Percentiles rank a stretch among this genome's conserved stretches.
Conservation (phyloP, 2,113 vertebrate species). For the Morphnarchus princeps region DNA sequence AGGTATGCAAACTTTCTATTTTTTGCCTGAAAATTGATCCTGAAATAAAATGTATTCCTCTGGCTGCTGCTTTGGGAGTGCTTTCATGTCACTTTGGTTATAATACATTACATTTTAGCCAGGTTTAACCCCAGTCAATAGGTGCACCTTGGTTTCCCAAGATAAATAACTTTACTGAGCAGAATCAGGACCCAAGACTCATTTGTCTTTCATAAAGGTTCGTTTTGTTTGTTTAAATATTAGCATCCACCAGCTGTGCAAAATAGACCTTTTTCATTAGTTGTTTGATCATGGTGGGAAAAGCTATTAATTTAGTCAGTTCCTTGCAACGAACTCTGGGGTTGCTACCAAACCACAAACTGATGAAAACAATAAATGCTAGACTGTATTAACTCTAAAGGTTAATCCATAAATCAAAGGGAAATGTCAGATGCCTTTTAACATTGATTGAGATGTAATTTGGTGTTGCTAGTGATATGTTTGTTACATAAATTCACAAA, state of each 20-base stretch:
- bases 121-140: neutral
- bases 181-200: neutral
- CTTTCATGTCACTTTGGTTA: neutral
- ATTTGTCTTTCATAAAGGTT: constrained; percentile 19
- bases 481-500: constrained; percentile 52
- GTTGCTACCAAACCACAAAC: constrained; percentile 51
- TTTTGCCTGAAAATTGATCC: neutral
- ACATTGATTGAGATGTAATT: constrained; percentile 74
- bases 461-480: constrained; percentile 41
- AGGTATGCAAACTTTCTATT: neutral
- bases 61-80: neutral
- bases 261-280: constrained; percentile 55
- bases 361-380: constrained; percentile 62
- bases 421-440: constrained; percentile 76
- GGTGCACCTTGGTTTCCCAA: neutral
- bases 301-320: constrained; percentile 69
- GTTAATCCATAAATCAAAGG: constrained; percentile 78
- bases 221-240: constrained; percentile 61
- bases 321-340: constrained; percentile 63
- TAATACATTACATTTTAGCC: constrained; percentile 21
- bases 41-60: neutral
- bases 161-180: neutral
- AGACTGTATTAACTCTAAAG: constrained; percentile 67
- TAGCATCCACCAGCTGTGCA: constrained; percentile 42
- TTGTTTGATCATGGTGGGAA: constrained; percentile 44